phyloP scores from a whole-genome alignment of 2,797 vertebrate genomes.

The Pteronotus mesoamericanus region DNA sequence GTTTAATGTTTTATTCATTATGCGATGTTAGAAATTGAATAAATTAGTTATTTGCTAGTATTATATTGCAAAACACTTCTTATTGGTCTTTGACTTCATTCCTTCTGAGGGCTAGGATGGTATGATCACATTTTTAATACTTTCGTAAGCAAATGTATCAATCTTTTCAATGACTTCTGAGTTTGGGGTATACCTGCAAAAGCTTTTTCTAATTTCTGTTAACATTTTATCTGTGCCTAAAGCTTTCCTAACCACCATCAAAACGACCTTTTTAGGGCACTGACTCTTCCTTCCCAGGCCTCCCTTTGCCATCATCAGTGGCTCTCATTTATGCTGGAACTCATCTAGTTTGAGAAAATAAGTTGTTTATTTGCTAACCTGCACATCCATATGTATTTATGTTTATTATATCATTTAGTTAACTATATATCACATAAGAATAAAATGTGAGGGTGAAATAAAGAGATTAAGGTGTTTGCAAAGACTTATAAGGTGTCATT shows the following conservation, averaged over 20 bases:
- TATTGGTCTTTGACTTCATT: neutral
- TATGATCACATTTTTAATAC: neutral
- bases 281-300: neutral
- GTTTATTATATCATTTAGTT: neutral
- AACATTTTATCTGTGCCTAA: neutral
- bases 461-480: neutral
- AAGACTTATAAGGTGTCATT: neutral
- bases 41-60: neutral
- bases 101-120: neutral
- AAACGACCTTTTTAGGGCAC: neutral
- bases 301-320: neutral
- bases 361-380: neutral
- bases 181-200: neutral
- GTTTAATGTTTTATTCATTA: neutral
- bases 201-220: neutral
- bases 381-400: neutral
- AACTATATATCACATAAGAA: neutral
- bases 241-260: neutral
- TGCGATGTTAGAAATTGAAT: constrained; percentile 42
- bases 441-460: neutral
- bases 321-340: neutral
- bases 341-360: neutral
- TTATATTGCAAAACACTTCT: neutral
- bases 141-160: neutral
- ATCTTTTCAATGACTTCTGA: neutral